Evolutionary conservation across 2,797 vertebrate species (phyloP).

Genomic region (Amphiprion clarkii): DNA sequence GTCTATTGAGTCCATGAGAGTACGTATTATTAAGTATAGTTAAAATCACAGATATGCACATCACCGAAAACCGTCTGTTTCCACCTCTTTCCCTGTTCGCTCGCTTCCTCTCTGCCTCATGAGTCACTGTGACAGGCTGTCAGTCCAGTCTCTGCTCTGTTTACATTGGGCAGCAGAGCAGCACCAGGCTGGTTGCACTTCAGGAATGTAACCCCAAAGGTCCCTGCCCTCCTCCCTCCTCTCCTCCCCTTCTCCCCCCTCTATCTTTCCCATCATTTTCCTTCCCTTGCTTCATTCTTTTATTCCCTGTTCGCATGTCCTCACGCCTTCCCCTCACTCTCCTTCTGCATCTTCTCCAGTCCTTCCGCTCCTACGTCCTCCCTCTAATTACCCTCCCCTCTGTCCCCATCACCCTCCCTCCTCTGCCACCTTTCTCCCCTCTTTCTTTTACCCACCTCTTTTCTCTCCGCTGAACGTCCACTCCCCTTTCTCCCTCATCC

Average conservation of each 20-base stretch:
- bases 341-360: constrained; percentile 9
- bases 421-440: constrained; percentile 25
- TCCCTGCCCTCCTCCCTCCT: constrained; percentile 48
- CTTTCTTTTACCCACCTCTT: constrained; percentile 19
- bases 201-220: constrained; percentile 77
- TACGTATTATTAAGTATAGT: background rate
- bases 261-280: constrained; percentile 42
- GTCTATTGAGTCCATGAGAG: background rate
- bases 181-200: constrained; percentile 74
- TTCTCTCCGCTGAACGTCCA: constrained; percentile 19
- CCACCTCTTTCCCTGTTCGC: constrained; percentile 9
- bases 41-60: background rate
- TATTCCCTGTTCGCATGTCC: constrained; percentile 27
- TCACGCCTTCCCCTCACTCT: constrained; percentile 34
- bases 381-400: constrained; percentile 45
- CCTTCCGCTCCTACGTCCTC: constrained; percentile 4
- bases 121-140: constrained; percentile 67
- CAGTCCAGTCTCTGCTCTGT: constrained; percentile 69
- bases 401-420: constrained; percentile 22
- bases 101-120: constrained; percentile 14
- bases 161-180: constrained; percentile 77
- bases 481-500: constrained; percentile 29
- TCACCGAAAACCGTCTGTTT: background rate
- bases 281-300: constrained; percentile 30
- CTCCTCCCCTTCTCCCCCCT: constrained; percentile 7